A percentile compares a stretch with the other conserved stretches of the same genome.
These are phyloP conservation scores for Python bivittatus DNA, from an alignment of 2,113 vertebrate genomes.

Conservation along the genomic window DNA sequence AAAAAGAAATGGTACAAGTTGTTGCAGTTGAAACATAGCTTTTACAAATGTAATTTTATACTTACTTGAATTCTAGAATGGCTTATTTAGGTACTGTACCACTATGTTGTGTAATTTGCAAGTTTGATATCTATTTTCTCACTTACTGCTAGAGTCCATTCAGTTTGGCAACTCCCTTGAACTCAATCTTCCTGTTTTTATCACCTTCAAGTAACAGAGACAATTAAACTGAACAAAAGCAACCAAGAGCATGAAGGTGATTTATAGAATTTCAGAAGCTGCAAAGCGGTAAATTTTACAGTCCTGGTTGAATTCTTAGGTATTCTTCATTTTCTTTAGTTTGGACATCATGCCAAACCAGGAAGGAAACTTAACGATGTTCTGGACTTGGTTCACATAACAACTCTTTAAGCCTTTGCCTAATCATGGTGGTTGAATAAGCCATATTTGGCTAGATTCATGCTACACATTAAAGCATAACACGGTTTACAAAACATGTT, in stretches of 20 bases:
- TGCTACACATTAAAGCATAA: neutral
- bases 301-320: slow-evolving; percentile 46
- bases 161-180: slow-evolving; percentile 48
- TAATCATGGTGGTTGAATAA: neutral
- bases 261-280: slow-evolving; percentile 48
- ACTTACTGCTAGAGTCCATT: slow-evolving; percentile 48
- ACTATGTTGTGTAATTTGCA: slow-evolving; percentile 71
- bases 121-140: slow-evolving; percentile 53
- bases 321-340: slow-evolving; percentile 22
- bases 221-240: slow-evolving; percentile 58
- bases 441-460: neutral
- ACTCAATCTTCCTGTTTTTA: slow-evolving; percentile 22
- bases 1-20: slow-evolving; percentile 62
- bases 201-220: slow-evolving; percentile 60
- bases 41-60: slow-evolving; percentile 54
- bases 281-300: slow-evolving; percentile 67
- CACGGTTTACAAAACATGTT: neutral
- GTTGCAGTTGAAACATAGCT: slow-evolving; percentile 57
- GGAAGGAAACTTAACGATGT: neutral
- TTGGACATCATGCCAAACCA: neutral
- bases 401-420: neutral
- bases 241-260: slow-evolving; percentile 55
- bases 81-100: slow-evolving; percentile 63
- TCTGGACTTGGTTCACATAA: neutral
- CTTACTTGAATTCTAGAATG: slow-evolving; percentile 63